Percentiles rank a stretch among this genome's conserved stretches.
Conservation (phyloP, 2,797 vertebrate species). For the Hemibagrus guttatus region DNA sequence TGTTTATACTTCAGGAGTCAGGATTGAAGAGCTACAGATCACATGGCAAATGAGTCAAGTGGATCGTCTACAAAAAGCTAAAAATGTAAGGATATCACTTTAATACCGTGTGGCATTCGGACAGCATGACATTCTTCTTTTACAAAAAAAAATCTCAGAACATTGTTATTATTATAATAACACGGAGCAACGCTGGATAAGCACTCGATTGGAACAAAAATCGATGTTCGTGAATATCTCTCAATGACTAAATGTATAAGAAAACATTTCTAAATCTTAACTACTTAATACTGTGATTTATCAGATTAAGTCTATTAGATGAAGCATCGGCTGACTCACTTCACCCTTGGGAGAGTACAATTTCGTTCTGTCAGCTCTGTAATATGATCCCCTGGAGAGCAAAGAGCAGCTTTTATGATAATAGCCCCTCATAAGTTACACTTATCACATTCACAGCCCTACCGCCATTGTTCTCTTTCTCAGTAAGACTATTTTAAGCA, state of each 20-base stretch:
- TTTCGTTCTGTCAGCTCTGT: constrained; percentile 40
- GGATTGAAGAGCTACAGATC: neutral
- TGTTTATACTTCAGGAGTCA: constrained; percentile 25
- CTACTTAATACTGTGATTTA: constrained; percentile 5
- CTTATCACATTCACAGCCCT: constrained; percentile 9
- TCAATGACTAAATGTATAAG: neutral
- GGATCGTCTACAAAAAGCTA: neutral
- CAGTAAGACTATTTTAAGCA: constrained; percentile 38
- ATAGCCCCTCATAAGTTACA: constrained; percentile 29
- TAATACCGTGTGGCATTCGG: neutral
- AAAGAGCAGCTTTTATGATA: constrained; percentile 45
- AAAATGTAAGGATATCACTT: neutral
- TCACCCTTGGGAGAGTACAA: constrained; percentile 36
- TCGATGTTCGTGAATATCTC: neutral
- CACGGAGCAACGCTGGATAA: neutral
- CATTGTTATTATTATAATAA: neutral
- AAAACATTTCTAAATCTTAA: constrained; percentile 14
- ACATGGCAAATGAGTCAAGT: constrained; percentile 10
- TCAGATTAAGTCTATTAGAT: constrained; percentile 28
- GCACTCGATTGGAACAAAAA: neutral
- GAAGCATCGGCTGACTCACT: constrained; percentile 13
- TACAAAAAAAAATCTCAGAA: neutral
- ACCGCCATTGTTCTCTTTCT: constrained; percentile 29
- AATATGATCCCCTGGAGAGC: constrained; percentile 42
- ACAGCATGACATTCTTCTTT: neutral